These are phyloP conservation scores for Acanthurus lineatus DNA, from an alignment of 2,797 vertebrate species.

Conservation along the genomic window DNA sequence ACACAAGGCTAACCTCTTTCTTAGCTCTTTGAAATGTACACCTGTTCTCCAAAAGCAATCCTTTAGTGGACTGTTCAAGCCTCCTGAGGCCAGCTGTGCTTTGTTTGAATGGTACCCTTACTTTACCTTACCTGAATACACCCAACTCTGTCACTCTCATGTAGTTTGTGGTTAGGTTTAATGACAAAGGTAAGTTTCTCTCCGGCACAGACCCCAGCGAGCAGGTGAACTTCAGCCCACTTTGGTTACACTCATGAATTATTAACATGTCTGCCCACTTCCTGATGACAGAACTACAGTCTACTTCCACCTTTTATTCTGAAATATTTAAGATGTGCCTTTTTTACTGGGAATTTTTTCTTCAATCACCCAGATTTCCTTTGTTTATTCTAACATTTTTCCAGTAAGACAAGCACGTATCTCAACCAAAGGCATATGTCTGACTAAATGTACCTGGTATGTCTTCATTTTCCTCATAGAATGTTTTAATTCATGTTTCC, in stretches of 20 bases:
- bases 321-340: slow-evolving; percentile 87
- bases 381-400: not conserved
- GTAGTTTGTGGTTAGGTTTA: slow-evolving; percentile 19
- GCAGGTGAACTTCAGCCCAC: slow-evolving; percentile 64
- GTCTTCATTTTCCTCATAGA: not conserved
- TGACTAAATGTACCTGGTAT: not conserved
- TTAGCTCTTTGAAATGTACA: slow-evolving; percentile 70
- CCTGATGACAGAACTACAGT: slow-evolving; percentile 83
- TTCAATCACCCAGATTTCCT: not conserved
- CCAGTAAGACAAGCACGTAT: not conserved
- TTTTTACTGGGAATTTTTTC: slow-evolving; percentile 56
- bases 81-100: slow-evolving; percentile 5
- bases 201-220: slow-evolving; percentile 40
- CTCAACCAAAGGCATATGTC: not conserved
- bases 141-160: not conserved
- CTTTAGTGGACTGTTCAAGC: slow-evolving; percentile 26
- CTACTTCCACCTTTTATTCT: slow-evolving; percentile 84
- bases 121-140: not conserved
- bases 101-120: not conserved
- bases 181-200: slow-evolving; percentile 25
- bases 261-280: slow-evolving; percentile 86
- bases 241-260: slow-evolving; percentile 89
- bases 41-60: slow-evolving; percentile 58
- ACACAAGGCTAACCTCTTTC: slow-evolving; percentile 70
- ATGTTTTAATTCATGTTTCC: not conserved